A percentile compares a stretch with the other conserved stretches of the same genome.
These are phyloP conservation scores for Clostera curtula DNA, from an alignment of 2,888 invertebrate species.

Conservation along the genomic window DNA sequence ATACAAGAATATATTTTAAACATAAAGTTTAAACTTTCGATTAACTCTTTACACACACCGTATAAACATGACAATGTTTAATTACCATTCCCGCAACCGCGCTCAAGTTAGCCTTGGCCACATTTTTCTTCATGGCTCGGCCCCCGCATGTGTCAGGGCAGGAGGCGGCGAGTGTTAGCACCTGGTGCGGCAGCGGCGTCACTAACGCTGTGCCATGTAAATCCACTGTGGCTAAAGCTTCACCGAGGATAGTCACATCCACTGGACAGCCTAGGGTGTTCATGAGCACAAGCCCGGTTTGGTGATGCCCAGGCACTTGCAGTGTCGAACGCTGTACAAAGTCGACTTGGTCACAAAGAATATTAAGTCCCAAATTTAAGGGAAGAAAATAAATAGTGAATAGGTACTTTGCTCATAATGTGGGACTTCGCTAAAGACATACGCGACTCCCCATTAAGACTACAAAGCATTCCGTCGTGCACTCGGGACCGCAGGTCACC, in stretches of 20 bases:
- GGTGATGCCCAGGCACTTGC: constrained; percentile 49
- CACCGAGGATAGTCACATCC: constrained; percentile 42
- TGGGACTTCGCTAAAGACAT: too few species aligned
- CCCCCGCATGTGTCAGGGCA: constrained; percentile 48
- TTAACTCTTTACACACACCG: too few species aligned
- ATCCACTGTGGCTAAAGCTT: constrained; percentile 45
- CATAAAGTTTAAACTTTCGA: too few species aligned
- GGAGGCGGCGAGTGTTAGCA: constrained; percentile 29
- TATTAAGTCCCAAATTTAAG: too few species aligned
- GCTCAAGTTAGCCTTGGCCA: constrained; percentile 30
- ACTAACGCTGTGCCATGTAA: constrained; percentile 53
- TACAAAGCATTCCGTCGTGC: too few species aligned
- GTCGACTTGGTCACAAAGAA: not conserved
- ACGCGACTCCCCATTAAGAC: too few species aligned
- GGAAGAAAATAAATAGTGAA: too few species aligned
- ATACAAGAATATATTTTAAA: too few species aligned
- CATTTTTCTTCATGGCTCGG: constrained; percentile 40
- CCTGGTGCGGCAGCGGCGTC: constrained; percentile 45
- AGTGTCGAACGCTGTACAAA: constrained; percentile 51
- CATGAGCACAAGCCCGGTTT: constrained; percentile 75
- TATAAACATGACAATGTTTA: too few species aligned
- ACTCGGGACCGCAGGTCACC: too few species aligned
- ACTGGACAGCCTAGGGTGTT: constrained; percentile 78
- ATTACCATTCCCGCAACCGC: constrained; percentile 49
- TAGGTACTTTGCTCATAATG: too few species aligned